Percentiles rank a stretch among this genome's conserved stretches.
Evolutionary conservation across 1,140 invertebrate genomes (phyloP).

Genomic region (Caerostris darwini): DNA sequence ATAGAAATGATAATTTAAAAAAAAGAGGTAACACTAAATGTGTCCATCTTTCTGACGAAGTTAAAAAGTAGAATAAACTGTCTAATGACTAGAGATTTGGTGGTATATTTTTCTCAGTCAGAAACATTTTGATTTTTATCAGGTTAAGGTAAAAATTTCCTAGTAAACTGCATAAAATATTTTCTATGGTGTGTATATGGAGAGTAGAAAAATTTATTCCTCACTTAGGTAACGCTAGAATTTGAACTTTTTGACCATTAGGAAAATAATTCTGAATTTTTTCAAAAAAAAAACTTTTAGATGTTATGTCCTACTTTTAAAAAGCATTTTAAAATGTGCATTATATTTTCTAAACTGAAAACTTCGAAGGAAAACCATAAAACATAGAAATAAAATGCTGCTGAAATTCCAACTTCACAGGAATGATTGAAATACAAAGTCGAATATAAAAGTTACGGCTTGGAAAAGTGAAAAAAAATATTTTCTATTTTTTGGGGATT

Average conservation of each 20-base stretch:
- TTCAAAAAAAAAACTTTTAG: background rate
- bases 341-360: background rate
- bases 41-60: too few species aligned
- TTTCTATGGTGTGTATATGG: too few species aligned
- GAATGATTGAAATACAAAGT: slow-evolving; percentile 53
- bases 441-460: slow-evolving; percentile 59
- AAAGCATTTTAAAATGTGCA: background rate
- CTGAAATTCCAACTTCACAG: slow-evolving; percentile 33
- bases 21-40: too few species aligned
- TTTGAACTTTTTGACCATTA: background rate
- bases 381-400: background rate
- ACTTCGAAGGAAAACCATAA: background rate
- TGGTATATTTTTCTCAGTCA: too few species aligned
- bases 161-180: too few species aligned
- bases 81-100: too few species aligned
- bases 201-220: too few species aligned
- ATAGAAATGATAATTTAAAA: too few species aligned
- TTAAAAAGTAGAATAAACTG: too few species aligned
- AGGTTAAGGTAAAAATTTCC: too few species aligned
- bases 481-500: slow-evolving; percentile 62
- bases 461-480: slow-evolving; percentile 7
- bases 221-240: too few species aligned
- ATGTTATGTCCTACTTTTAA: background rate
- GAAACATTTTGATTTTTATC: too few species aligned
- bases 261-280: background rate